phyloP scores from a whole-genome alignment of 2,888 invertebrate species.

The Hypselothyrea guttata region DNA sequence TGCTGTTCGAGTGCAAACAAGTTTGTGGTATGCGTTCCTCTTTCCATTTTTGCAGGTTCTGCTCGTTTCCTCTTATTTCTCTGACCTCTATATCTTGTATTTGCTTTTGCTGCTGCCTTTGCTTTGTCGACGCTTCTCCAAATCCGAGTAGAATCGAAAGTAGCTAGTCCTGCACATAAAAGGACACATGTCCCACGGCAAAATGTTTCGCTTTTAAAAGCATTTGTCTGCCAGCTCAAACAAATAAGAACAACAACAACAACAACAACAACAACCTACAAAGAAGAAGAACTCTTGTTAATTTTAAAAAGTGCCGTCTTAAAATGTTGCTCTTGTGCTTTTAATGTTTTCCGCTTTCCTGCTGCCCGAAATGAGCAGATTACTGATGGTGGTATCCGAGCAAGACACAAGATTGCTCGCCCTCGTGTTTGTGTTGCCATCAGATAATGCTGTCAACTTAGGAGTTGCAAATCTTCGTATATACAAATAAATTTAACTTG shows the following conservation, averaged over 20 bases:
- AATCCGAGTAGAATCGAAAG: constrained; percentile 57
- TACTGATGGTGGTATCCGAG: constrained; percentile 9
- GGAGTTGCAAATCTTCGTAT: too few species aligned
- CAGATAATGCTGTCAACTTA: background rate
- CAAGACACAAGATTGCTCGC: constrained; percentile 1
- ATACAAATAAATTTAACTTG: too few species aligned
- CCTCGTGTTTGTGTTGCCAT: too few species aligned
- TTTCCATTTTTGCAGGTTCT: background rate
- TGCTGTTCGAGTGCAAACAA: constrained; percentile 56
- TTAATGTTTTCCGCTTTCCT: constrained; percentile 20
- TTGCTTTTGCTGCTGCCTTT: too few species aligned
- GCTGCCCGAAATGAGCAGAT: constrained; percentile 30
- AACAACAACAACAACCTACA: too few species aligned
- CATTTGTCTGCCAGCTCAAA: constrained; percentile 57
- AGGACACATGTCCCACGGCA: constrained; percentile 72
- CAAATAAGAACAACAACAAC: constrained; percentile 7
- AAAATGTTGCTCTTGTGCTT: constrained; percentile 24
- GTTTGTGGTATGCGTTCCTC: constrained; percentile 25
- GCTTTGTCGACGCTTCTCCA: constrained; percentile 40
- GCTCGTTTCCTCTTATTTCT: background rate
- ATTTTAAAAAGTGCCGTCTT: constrained; percentile 59
- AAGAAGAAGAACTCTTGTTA: constrained; percentile 43
- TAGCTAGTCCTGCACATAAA: constrained; percentile 47
- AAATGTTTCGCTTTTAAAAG: constrained; percentile 66
- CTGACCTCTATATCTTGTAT: constrained; percentile 10